Evolutionary conservation across 2,888 invertebrate species (phyloP), one percentile per base, ranked within the genome.

Genomic region (Sturmia bella): DNA sequence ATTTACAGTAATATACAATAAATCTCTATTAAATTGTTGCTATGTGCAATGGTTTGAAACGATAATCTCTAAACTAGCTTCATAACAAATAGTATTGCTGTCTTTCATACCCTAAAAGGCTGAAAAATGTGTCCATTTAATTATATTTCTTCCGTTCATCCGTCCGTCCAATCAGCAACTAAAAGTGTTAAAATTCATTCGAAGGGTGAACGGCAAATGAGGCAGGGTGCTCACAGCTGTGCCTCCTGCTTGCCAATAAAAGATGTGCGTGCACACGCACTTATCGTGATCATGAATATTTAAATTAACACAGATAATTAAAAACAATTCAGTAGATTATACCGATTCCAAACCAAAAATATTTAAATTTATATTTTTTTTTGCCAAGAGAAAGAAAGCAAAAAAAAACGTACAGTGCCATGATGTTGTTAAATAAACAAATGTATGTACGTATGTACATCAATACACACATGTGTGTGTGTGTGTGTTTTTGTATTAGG

Each of bases 251-350:
- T 50, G 0, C 9, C 32, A 7, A 27, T 32, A 32, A 32, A 32
- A 21, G 2, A 59, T 21, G 41, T 17, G 15, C 12, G 3, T 21
- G 15, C 12, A 5, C n/a, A 59, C 21, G 59, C 2, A 41, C 13
- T 9, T 12, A 24, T 32, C 37, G 39, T 15, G n/a, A 41, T 64
- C 73, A 73, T 76, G 68, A 76, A 76, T 76, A 76, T 76, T 69
- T 76, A 76, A 69, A 76, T 69, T 61, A 69, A 54, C 52, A 61
- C 21, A 63, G 69, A 69, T 69, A 76, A 69, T 76, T 69, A 52
- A 54, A 74, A 76, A 52, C 43, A 61, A 76, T 69, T 61, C 69
- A 54, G 52, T 27, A 21, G 45, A 74, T 57, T 74, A 17, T 39
- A 57, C 64, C 48, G 64, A 73, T 73, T 73, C 45, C 17, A 64